Conservation (phyloP, 2,888 invertebrate species). For the Lasioglossum pauxillum region DNA sequence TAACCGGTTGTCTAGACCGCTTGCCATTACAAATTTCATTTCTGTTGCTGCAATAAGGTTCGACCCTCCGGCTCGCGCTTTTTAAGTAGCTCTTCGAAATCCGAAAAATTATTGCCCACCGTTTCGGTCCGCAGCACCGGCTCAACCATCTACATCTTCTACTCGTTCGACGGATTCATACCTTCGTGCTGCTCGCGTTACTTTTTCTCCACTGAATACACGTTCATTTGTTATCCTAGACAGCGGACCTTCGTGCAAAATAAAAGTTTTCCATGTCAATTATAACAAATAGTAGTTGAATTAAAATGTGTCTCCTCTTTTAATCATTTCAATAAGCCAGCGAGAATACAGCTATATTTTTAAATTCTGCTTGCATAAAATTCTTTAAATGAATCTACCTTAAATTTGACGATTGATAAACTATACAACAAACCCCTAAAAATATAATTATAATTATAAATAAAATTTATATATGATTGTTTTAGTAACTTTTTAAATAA, state of each 20-base stretch:
- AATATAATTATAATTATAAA: too few relatives aligned
- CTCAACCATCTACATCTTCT: not conserved
- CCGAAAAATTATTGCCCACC: not conserved
- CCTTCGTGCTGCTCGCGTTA: not conserved
- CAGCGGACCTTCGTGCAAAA: not conserved
- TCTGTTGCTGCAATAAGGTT: not conserved
- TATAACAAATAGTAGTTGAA: too few relatives aligned
- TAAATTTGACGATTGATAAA: too few relatives aligned
- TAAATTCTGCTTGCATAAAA: too few relatives aligned
- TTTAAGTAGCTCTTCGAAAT: not conserved
- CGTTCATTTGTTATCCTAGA: not conserved
- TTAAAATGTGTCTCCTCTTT: too few relatives aligned
- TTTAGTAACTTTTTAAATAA: too few relatives aligned
- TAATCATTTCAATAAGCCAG: too few relatives aligned
- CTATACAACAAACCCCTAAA: too few relatives aligned
- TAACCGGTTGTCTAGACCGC: constrained; percentile 33
- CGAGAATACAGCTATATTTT: too few relatives aligned
- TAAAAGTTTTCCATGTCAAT: too few relatives aligned
- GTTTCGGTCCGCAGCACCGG: not conserved
- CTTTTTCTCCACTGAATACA: not conserved
- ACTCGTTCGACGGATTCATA: not conserved
- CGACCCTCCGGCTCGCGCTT: not conserved
- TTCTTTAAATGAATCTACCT: too few relatives aligned
- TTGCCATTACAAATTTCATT: constrained; percentile 31
- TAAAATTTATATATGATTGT: too few relatives aligned